Conservation (phyloP, 2,113 vertebrate genomes). For the Notothenia rossii region DNA sequence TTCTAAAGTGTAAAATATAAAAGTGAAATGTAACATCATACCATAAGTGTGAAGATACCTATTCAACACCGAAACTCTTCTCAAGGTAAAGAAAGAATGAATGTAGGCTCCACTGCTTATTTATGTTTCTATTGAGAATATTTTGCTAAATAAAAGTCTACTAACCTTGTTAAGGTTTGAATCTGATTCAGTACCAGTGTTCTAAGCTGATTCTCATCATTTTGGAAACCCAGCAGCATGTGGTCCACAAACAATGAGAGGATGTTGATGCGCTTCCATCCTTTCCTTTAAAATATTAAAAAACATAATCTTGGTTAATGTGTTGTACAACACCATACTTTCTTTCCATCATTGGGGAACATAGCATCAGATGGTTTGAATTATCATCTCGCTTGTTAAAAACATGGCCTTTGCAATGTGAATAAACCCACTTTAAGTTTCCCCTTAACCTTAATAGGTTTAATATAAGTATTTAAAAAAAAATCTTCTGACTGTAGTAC, state of each 20-base stretch:
- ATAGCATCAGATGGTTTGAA: no score
- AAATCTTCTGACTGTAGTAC: no score
- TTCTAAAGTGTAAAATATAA: background rate
- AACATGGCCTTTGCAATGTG: background rate
- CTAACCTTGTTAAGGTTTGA: constrained; percentile 38
- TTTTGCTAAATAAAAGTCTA: background rate
- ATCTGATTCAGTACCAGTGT: background rate
- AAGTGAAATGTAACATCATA: background rate
- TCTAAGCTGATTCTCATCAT: constrained; percentile 28
- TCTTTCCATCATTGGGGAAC: no score
- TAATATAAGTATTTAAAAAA: no score
- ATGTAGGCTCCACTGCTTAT: background rate
- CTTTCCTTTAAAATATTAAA: constrained; percentile 26
- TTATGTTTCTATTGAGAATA: background rate
- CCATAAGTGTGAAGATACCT: background rate
- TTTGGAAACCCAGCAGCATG: constrained; percentile 48
- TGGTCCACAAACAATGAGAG: constrained; percentile 57
- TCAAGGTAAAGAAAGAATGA: background rate
- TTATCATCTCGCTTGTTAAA: background rate
- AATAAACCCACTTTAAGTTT: background rate
- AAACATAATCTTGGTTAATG: constrained; percentile 3
- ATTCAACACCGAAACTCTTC: background rate
- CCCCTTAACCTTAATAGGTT: background rate
- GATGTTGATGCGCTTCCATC: constrained; percentile 52
- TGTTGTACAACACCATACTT: background rate